Conservation (phyloP, 2,888 invertebrate species). For the Drosophila emarginata region DNA sequence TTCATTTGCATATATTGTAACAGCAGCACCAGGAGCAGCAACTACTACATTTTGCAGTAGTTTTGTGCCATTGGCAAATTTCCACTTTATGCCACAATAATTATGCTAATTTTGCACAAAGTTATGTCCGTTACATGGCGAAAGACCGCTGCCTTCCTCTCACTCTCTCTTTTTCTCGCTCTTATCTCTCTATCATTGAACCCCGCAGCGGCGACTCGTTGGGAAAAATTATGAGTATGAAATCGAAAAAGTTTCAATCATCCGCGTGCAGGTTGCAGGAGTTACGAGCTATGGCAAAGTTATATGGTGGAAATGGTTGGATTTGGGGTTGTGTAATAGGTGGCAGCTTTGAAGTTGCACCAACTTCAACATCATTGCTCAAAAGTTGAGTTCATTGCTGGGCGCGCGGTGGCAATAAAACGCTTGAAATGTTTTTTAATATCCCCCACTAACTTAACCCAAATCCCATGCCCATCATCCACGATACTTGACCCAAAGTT, state of each 20-base stretch:
- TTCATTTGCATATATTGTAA: constrained; percentile 42
- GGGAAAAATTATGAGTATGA: constrained; percentile 70
- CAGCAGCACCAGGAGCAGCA: not conserved
- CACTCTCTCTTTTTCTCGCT: not conserved
- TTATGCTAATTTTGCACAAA: constrained; percentile 70
- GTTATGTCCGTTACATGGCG: constrained; percentile 42
- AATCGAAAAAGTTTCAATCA: constrained; percentile 76
- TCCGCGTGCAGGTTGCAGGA: constrained; percentile 46
- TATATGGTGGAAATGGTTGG: not conserved
- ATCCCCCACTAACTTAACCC: constrained; percentile 30
- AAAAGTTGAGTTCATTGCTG: constrained; percentile 54
- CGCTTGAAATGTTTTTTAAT: constrained; percentile 73
- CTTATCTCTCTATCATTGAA: not conserved
- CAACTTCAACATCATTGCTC: constrained; percentile 37
- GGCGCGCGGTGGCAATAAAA: constrained; percentile 58
- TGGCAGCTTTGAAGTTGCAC: constrained; percentile 42
- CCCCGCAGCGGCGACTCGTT: not conserved
- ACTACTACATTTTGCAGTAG: constrained; percentile 48
- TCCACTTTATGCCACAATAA: constrained; percentile 70
- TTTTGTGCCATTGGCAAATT: constrained; percentile 54
- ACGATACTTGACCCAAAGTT: constrained; percentile 63
- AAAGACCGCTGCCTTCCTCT: not conserved
- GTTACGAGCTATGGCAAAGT: constrained; percentile 18
- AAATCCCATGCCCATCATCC: constrained; percentile 30
- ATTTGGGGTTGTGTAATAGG: no score